These are phyloP conservation scores for Cylloceria caligata DNA, from an alignment of 2,888 invertebrate genomes.

Conservation along the genomic window DNA sequence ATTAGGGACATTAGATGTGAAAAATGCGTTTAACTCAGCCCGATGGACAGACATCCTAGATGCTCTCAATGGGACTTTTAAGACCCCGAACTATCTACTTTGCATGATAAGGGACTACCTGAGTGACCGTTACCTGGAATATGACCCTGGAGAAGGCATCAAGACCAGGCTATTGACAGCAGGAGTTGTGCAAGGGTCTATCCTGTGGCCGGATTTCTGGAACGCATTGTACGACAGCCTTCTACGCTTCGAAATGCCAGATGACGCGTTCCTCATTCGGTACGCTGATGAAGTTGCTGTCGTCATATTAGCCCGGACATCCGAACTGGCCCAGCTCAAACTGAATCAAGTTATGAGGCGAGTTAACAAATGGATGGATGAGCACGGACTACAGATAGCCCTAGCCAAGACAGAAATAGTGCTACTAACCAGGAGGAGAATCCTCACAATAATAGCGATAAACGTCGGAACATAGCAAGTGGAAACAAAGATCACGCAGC, in stretches of 20 bases:
- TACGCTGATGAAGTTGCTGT: conserved; percentile 50
- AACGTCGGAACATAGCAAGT: background rate
- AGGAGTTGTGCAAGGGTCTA: conserved; percentile 19
- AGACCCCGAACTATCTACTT: too few relatives aligned
- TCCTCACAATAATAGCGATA: background rate
- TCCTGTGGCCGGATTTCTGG: conserved; percentile 52
- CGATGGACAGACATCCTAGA: too few relatives aligned
- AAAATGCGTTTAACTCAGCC: too few relatives aligned
- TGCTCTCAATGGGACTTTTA: too few relatives aligned
- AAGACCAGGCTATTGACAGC: background rate
- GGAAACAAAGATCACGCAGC: background rate
- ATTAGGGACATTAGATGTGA: too few relatives aligned
- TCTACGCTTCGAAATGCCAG: background rate
- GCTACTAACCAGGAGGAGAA: conserved; percentile 14
- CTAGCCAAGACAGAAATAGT: conserved; percentile 29
- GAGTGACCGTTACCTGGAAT: conserved; percentile 51
- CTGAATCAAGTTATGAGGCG: conserved; percentile 36
- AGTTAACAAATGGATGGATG: conserved; percentile 44
- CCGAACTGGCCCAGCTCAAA: conserved; percentile 5
- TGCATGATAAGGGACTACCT: conserved; percentile 59
- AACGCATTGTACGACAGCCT: conserved; percentile 41
- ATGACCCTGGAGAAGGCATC: conserved; percentile 32
- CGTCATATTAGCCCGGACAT: conserved; percentile 27
- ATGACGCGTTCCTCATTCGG: conserved; percentile 2
- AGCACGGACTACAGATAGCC: conserved; percentile 58